Conservation (phyloP, 2,113 vertebrate species). For the Elephantulus edwardii region DNA sequence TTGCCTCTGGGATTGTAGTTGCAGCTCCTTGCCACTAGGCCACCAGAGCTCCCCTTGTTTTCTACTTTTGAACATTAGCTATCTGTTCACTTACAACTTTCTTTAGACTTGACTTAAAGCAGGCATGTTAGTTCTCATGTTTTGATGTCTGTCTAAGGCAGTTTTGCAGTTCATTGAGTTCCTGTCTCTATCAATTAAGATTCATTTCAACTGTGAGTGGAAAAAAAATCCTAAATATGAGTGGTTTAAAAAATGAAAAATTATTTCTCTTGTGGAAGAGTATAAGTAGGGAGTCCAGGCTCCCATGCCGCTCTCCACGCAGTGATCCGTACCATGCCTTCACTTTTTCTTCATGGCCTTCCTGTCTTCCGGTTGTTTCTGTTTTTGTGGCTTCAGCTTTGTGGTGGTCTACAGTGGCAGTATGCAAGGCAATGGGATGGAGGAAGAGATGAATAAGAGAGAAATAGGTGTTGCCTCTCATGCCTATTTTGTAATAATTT, state of each 20-base stretch:
- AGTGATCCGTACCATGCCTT: not conserved
- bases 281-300: not conserved
- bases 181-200: not conserved
- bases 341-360: not conserved
- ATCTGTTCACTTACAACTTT: not conserved
- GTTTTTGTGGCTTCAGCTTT: not conserved
- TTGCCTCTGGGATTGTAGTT: too few species aligned
- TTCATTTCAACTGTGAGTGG: not conserved
- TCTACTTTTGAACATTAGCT: not conserved
- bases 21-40: too few species aligned
- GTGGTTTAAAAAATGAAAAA: not conserved
- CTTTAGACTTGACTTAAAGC: not conserved
- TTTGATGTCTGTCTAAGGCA: not conserved
- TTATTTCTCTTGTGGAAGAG: not conserved
- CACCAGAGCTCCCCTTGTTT: too few species aligned
- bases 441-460: not conserved
- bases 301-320: not conserved
- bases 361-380: not conserved
- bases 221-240: not conserved
- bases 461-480: not conserved
- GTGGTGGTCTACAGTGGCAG: not conserved
- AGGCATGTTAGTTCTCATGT: not conserved
- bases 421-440: not conserved
- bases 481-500: not conserved
- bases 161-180: not conserved